Percentiles rank a stretch among this genome's conserved stretches.
phyloP scores from a whole-genome alignment of 2,888 invertebrate species.

The Hemithea aestivaria region DNA sequence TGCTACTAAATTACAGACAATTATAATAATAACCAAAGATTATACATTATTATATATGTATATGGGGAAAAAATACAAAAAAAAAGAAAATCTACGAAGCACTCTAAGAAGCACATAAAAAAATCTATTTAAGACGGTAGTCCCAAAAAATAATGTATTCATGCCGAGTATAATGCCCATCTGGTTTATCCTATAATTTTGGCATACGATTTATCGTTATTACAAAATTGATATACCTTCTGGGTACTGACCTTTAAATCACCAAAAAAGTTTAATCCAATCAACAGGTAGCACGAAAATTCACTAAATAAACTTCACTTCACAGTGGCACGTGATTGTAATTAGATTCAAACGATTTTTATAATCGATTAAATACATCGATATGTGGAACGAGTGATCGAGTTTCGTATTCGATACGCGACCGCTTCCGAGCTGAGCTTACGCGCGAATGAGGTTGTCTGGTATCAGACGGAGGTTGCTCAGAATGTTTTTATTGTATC shows the following conservation, averaged over 20 bases:
- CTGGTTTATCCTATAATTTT: too few relatives aligned
- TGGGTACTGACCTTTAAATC: conserved; percentile 18
- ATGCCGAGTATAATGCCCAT: too few relatives aligned
- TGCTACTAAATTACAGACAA: too few relatives aligned
- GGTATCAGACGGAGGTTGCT: conserved; percentile 14
- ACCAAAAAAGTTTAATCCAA: conserved; percentile 9
- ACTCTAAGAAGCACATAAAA: too few relatives aligned
- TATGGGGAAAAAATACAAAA: too few relatives aligned
- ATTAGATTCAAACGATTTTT: conserved; percentile 1
- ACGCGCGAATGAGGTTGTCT: conserved; percentile 58
- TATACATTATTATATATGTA: too few relatives aligned
- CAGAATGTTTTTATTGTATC: conserved; percentile 20
- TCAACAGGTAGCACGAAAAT: conserved; percentile 6
- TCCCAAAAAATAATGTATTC: too few relatives aligned
- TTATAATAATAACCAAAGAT: too few relatives aligned
- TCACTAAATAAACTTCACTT: conserved; percentile 14
- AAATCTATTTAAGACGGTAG: too few relatives aligned
- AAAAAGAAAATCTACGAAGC: too few relatives aligned
- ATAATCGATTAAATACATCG: conserved; percentile 41
- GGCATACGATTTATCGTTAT: neutral
- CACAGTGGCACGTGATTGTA: neutral
- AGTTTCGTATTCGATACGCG: conserved; percentile 41
- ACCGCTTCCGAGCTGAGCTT: conserved; percentile 55
- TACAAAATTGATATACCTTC: conserved; percentile 1
- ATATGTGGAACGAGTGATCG: conserved; percentile 38